phyloP scores from a whole-genome alignment of 2,888 invertebrate species.

The Herminia tarsipennalis region DNA sequence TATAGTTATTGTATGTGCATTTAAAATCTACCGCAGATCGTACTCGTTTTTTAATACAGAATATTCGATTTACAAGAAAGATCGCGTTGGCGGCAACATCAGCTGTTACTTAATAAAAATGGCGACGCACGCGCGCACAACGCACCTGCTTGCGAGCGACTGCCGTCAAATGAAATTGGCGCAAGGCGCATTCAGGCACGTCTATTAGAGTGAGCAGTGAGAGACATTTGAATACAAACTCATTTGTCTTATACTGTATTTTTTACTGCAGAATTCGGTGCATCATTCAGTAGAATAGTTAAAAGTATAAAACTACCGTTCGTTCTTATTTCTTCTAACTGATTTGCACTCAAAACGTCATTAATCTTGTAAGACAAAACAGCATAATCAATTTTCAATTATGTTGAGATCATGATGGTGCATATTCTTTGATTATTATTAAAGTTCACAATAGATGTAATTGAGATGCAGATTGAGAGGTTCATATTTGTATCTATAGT shows the following conservation, averaged over 20 bases:
- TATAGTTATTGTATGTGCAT: conserved; percentile 51
- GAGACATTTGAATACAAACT: conserved; percentile 54
- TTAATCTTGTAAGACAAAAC: conserved; percentile 11
- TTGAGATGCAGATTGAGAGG: conserved; percentile 17
- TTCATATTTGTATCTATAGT: conserved; percentile 11
- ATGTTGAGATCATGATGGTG: conserved; percentile 22
- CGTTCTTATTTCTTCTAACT: neutral
- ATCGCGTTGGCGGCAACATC: conserved; percentile 71
- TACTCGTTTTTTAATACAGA: conserved; percentile 41
- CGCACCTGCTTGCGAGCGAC: conserved; percentile 82
- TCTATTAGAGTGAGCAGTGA: conserved; percentile 63
- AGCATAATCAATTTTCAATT: conserved; percentile 23
- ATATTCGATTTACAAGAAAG: conserved; percentile 52
- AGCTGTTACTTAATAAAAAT: conserved; percentile 68
- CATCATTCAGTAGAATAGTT: conserved; percentile 22
- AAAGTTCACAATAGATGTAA: conserved; percentile 13
- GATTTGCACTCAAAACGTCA: conserved; percentile 22
- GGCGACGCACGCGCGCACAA: conserved; percentile 76
- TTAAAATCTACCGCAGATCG: conserved; percentile 45
- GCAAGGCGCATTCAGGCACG: conserved; percentile 69
- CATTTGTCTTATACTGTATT: conserved; percentile 41
- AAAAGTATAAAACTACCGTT: conserved; percentile 1
- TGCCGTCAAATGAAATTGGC: conserved; percentile 79
- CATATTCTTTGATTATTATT: conserved; percentile 22
- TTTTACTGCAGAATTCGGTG: conserved; percentile 36